Evolutionary conservation across 2,888 invertebrate genomes (phyloP), one percentile per base, ranked within the genome.

Genomic region (Pristionchus arcanus): DNA sequence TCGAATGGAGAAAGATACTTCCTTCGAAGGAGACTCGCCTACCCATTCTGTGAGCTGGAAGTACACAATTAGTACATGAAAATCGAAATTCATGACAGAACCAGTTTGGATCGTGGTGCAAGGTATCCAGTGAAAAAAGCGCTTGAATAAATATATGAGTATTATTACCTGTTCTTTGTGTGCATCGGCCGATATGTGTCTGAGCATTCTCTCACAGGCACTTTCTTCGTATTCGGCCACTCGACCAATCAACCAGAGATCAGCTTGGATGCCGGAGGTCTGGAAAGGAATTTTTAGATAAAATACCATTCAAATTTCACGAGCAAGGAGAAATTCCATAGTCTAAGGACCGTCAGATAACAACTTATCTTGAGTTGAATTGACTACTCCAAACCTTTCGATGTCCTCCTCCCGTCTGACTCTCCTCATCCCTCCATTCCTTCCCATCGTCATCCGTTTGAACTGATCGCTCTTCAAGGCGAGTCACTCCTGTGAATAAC

Each of bases 1-100:
- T 87, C 90, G 90, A 74, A 92, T 92, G 71, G 85, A 49, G 90
- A 92, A 92, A 28, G 90, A 90, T 13, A 91, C 90, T 55, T 90
- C 91, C 63, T 90, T 83, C 19, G 88, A 87, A 11, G 92, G 92
- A 19, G 66, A 34, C 42, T 90, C 90, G 31, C 90, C 88, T n/a
- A 92, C 87, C 92, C 92, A 92, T 86, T 92, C 92, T 25, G 91
- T 90, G 49, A 92, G 87, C 91, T 91, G 87, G 16, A 81, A 53
- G 28, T 34, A 16, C 2, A 31, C 16, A 71, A 31, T 34, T 71
- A 3, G 42, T 7, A 13, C 42, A 49, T 49, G 42, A 49, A 13
- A 49, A 49, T 49, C 42, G 42, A 68, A 68, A 7, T 13, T 28
- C 28, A 31, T 31, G 11, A n/a, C 5, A 31, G n/a, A 31, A 68